Evolutionary conservation across 2,113 vertebrate species (phyloP).

Genomic region (Pyrgilauda ruficollis): DNA sequence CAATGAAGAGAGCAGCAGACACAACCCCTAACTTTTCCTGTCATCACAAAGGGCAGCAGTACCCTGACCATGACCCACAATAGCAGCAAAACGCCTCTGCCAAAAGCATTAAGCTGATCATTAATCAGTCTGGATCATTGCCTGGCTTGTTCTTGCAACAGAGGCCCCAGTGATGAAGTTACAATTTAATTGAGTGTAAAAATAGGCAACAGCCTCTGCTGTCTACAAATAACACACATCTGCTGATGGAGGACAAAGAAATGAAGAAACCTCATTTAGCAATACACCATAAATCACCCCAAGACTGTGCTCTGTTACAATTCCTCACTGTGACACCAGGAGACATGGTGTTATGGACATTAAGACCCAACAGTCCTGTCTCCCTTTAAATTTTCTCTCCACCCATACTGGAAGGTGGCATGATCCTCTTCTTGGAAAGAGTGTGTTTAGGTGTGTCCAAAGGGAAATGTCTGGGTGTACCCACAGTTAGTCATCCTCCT

Average conservation of each 20-base stretch:
- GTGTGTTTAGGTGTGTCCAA: constrained; percentile 43
- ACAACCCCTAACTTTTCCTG: neutral
- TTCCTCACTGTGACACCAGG: neutral
- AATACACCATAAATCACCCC: neutral
- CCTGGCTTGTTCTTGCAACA: neutral
- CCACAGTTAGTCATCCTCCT: constrained; percentile 53
- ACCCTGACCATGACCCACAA: neutral
- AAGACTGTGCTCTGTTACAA: neutral
- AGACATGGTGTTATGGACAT: fast-evolving
- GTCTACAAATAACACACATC: constrained; percentile 39
- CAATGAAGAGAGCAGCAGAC: neutral
- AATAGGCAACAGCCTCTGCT: constrained; percentile 41
- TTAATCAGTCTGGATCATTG: constrained; percentile 40
- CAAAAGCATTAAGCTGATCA: constrained; percentile 37
- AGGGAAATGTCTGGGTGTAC: constrained; percentile 53
- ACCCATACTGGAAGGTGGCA: constrained; percentile 38
- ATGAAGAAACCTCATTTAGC: neutral
- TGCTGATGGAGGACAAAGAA: constrained; percentile 32
- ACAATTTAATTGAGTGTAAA: constrained; percentile 56
- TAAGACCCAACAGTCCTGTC: neutral
- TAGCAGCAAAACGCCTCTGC: neutral
- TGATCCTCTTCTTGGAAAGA: constrained; percentile 64
- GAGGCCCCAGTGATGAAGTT: constrained; percentile 31
- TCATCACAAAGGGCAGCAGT: neutral
- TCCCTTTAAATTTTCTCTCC: constrained; percentile 29